These are phyloP conservation scores for Polietes domitor DNA, from an alignment of 2,888 invertebrate genomes.

Conservation along the genomic window DNA sequence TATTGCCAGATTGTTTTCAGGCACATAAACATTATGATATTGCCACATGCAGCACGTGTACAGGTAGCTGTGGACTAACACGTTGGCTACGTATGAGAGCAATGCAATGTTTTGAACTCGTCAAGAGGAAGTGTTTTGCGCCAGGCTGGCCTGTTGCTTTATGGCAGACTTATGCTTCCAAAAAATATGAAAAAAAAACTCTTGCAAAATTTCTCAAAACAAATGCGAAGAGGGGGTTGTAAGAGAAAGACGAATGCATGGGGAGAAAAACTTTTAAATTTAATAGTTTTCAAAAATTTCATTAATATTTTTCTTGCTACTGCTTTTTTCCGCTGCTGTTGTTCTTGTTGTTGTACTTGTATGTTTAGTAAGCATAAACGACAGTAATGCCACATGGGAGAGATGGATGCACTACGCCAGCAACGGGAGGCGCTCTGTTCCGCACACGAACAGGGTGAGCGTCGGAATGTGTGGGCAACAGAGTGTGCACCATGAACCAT, in stretches of 20 bases:
- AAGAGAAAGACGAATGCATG: neutral
- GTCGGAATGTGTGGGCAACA: neutral
- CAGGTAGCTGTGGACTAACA: neutral
- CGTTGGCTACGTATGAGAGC: too few relatives aligned
- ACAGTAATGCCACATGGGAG: slow-evolving; percentile 29
- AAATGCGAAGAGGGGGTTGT: neutral
- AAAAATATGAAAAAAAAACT: slow-evolving; percentile 1
- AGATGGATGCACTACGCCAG: neutral
- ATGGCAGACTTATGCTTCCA: slow-evolving; percentile 6
- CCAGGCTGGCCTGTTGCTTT: neutral
- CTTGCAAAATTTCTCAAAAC: neutral
- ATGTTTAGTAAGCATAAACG: slow-evolving; percentile 18
- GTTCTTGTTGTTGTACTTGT: neutral
- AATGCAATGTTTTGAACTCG: neutral
- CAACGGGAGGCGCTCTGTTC: neutral
- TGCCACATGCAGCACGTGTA: neutral
- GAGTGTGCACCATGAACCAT: neutral
- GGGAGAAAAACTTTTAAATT: slow-evolving; percentile 60
- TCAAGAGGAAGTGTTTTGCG: too few relatives aligned
- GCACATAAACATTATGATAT: neutral
- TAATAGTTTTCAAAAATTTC: slow-evolving; percentile 59
- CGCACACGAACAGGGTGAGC: neutral
- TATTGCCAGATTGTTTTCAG: slow-evolving; percentile 50
- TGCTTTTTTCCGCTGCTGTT: neutral
- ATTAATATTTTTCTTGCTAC: slow-evolving; percentile 52